These are phyloP conservation scores for Xestia xanthographa DNA, from an alignment of 2,888 invertebrate species.

Conservation along the genomic window DNA sequence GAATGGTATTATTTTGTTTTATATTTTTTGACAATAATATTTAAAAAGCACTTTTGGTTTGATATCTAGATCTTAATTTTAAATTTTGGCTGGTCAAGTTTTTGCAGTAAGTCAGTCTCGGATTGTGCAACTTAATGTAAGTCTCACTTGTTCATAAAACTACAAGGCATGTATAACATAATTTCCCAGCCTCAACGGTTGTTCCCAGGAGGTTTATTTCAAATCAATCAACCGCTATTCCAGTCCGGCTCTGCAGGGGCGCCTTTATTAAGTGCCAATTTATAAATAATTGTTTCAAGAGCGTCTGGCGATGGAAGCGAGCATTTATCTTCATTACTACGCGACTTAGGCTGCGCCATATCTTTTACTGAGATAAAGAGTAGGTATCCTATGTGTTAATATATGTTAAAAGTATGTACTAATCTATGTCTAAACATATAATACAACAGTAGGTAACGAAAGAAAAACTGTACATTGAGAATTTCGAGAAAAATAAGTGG, in stretches of 20 bases:
- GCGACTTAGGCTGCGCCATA: not conserved
- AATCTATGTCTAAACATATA: too few species aligned
- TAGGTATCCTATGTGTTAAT: not conserved
- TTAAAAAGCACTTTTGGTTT: too few species aligned
- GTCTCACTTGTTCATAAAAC: not conserved
- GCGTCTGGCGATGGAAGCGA: constrained; percentile 14
- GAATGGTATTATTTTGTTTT: too few species aligned
- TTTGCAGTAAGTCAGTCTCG: not conserved
- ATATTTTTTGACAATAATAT: too few species aligned
- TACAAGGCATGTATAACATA: not conserved
- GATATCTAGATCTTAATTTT: too few species aligned
- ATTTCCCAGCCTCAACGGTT: constrained; percentile 17
- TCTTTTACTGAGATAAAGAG: not conserved
- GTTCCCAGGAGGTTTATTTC: constrained; percentile 52
- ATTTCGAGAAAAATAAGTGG: too few species aligned
- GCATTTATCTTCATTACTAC: constrained; percentile 50
- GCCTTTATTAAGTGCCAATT: constrained; percentile 65
- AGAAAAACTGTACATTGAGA: too few species aligned
- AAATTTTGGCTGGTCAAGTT: too few species aligned
- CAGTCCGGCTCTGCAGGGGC: constrained; percentile 33
- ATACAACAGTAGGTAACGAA: too few species aligned
- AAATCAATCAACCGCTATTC: constrained; percentile 64
- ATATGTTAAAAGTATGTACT: not conserved
- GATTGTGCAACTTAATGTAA: not conserved
- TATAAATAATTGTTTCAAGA: constrained; percentile 62